Evolutionary conservation across 2,113 vertebrate genomes (phyloP).

Genomic region (Romanogobio albipinnatus): DNA sequence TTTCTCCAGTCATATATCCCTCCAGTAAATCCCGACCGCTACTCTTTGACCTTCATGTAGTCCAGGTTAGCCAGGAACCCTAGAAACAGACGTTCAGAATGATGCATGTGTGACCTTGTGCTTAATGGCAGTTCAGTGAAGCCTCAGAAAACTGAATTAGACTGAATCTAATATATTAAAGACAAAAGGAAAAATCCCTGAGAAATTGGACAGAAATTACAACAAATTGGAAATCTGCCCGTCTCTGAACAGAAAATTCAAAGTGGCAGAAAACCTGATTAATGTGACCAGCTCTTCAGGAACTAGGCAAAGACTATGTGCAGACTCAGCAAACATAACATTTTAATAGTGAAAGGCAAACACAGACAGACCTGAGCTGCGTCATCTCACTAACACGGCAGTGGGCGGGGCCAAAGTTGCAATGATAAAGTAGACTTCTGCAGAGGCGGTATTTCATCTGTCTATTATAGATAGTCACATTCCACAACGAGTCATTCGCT

Average conservation of each 20-base stretch:
- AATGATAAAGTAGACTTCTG: too few species aligned
- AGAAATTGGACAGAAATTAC: neutral
- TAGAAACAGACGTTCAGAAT: constrained; percentile 62
- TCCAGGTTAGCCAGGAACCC: constrained; percentile 49
- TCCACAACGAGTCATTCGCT: too few species aligned
- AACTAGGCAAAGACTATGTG: neutral
- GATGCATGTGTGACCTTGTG: neutral
- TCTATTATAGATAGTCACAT: too few species aligned
- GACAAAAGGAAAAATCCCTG: neutral
- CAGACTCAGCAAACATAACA: constrained; percentile 6
- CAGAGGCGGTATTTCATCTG: too few species aligned
- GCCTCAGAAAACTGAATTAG: neutral
- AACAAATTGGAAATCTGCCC: constrained; percentile 2
- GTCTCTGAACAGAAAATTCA: neutral
- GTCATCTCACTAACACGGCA: too few species aligned
- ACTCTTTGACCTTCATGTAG: constrained; percentile 56
- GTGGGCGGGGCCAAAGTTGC: too few species aligned
- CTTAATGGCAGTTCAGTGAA: neutral
- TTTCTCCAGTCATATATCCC: constrained; percentile 3
- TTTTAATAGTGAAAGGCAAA: neutral
- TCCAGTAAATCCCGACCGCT: constrained; percentile 6
- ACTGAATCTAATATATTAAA: constrained; percentile 10
- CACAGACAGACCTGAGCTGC: neutral
- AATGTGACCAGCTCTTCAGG: neutral
- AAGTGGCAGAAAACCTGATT: neutral